phyloP scores from a whole-genome alignment of 2,797 vertebrate genomes.

The Bucorvus abyssinicus region DNA sequence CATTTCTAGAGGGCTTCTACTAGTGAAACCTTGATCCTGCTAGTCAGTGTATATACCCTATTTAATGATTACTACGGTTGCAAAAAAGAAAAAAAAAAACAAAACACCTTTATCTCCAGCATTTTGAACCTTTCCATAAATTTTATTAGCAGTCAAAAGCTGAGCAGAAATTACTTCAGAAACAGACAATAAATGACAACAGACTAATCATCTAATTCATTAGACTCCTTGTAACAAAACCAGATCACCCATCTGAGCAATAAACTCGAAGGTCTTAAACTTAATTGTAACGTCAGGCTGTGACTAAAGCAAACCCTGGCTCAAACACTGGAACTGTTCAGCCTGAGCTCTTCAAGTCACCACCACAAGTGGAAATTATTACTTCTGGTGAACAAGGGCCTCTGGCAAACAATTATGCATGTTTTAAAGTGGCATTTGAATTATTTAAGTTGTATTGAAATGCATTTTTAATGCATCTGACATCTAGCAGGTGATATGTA shows the following conservation, averaged over 20 bases:
- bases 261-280: conserved; percentile 31
- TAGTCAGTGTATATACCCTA: neutral
- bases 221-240: neutral
- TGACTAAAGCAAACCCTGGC: conserved; percentile 20
- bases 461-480: conserved; percentile 26
- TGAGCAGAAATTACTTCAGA: neutral
- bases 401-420: conserved; percentile 26
- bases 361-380: conserved; percentile 32
- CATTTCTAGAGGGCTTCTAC: neutral
- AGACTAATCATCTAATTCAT: conserved; percentile 36
- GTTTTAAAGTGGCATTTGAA: conserved; percentile 38
- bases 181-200: neutral
- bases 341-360: neutral
- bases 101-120: neutral
- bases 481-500: conserved; percentile 35
- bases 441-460: conserved; percentile 47
- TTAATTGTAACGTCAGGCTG: neutral
- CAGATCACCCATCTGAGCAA: conserved; percentile 20
- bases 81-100: neutral
- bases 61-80: neutral
- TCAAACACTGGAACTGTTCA: neutral
- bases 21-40: neutral
- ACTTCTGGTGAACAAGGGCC: neutral
- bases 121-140: conserved; percentile 4
- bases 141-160: conserved; percentile 15